Base-by-base conservation (phyloP, 2,888 invertebrate genomes). In the Gymnocheta viridis region DNA sequence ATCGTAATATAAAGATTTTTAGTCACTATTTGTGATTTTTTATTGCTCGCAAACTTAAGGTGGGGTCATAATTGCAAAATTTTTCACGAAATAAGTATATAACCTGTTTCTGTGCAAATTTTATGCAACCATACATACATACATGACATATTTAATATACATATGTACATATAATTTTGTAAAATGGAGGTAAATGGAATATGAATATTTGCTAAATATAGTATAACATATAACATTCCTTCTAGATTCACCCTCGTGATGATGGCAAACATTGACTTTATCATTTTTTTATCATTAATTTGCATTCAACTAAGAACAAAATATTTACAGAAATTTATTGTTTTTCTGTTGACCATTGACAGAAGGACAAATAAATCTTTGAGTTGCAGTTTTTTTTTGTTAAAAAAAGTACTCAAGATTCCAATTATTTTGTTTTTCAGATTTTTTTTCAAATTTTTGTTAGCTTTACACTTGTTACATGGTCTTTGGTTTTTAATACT, bases 361-460 rank as follows among this genome's bases (percentile, higher is more conserved):
- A 89, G 91, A 90, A 91, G 91, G 90, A 90, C 90, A 90, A 91
- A 89, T 89, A 86, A 89, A 88, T 89, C 88, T 89, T 80, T n/a
- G 3, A 44, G 41, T 27, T 70, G 32, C 22, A 62, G 27, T 24
- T 29, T 1, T 58, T 38, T 69, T 49, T 66, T n/a, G 12, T 17
- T 44, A 85, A 74, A 82, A 74, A 66, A 74, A 67, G 76, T 79
- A 80, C 82, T 86, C 32, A 44, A 67, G 87, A 88, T 87, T 77
- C 54, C 19, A 51, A 86, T 86, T 85, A 44, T 35, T 51, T 24
- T 41, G 12, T 22, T 67, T 19, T 73, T 27, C 14, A 4, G n/a
- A 22, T 56, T 10, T 72, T 64, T 47, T 47, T 38, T n/a, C n/a
- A 27, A 22, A 64, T 70, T 82, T 74, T 77, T 76, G n/a, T 64